Base-by-base conservation (phyloP, 2,888 invertebrate genomes). In the Dorcus parallelipipedus region DNA sequence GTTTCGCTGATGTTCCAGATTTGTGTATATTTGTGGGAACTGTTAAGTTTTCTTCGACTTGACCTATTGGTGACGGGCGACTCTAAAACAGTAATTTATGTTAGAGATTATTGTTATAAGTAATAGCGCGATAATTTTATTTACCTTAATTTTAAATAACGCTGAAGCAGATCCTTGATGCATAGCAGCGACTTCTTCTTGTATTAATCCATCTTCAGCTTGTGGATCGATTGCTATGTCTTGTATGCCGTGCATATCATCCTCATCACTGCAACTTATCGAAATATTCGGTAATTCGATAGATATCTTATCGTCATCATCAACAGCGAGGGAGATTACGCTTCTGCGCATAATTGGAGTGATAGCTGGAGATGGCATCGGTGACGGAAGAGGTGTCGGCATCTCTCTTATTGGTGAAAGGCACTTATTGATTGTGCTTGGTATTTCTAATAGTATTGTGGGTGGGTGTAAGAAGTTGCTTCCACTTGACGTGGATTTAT, bases 391-490 rank as follows among this genome's bases (percentile, higher is more conserved):
- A 20, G 89, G 89, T 0, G 90, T 90, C 3, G 90, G 90, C 66
- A 90, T 81, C 76, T 90, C 90, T 64, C 88, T 81, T 64, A 91
- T 91, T 0, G 91, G 91, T 52, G 90, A 90, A 64, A 91, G 83
- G 80, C 90, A 91, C 78, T 89, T 89, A 73, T 86, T 88, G 69
- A 87, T 87, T 71, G 82, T 80, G 74, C 84, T 86, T 42, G 91
- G 90, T 67, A 90, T 88, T 81, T 91, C 91, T 54, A 91, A 81
- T 38, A 90, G 82, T 66, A 91, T 90, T 41, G 88, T 87, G 40
- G 90, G 89, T 55, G 89, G 88, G 74, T 89, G 88, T 42, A 88
- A 80, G 49, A 86, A 79, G 73, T 86, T 88, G 70, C 84, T 83
- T 56, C 84, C 83, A 50, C 81, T 73, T 49, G 80, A 75, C 49